Evolutionary conservation across 2,888 invertebrate species (phyloP).

Genomic region (Conchocele bisecta): DNA sequence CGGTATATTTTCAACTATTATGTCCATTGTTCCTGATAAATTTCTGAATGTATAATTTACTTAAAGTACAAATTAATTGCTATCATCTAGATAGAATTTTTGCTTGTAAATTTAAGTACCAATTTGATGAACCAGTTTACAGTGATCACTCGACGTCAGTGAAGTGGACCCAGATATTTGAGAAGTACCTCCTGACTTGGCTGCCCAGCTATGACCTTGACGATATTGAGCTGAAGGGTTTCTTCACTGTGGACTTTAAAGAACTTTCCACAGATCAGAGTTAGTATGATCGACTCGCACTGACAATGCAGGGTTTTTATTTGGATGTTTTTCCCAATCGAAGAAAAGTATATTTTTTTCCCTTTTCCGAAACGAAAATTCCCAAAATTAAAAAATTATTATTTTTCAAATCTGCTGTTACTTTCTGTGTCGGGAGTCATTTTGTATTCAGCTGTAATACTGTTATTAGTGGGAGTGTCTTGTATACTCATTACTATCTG

Average conservation of each 20-base stretch:
- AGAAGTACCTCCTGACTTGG: conserved; percentile 85
- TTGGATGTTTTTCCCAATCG: too few species aligned
- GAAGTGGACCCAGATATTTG: conserved; percentile 85
- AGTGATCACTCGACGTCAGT: conserved; percentile 84
- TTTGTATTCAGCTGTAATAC: too few species aligned
- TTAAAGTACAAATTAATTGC: not conserved
- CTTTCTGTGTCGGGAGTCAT: too few species aligned
- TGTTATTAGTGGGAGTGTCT: too few species aligned
- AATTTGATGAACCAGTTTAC: conserved; percentile 79
- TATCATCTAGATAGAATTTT: not conserved
- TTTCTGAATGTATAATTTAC: not conserved
- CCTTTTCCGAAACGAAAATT: too few species aligned
- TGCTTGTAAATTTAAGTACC: not conserved
- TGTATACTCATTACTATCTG: too few species aligned
- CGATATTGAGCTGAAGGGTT: conserved; percentile 79
- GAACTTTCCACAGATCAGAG: conserved; percentile 73
- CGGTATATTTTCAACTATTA: too few species aligned
- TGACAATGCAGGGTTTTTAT: too few species aligned
- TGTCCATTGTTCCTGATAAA: not conserved
- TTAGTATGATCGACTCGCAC: conserved; percentile 48
- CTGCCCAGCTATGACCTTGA: conserved; percentile 73
- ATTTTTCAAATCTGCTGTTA: too few species aligned
- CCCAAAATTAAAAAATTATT: too few species aligned
- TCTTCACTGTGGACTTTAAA: conserved; percentile 77
- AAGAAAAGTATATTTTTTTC: too few species aligned